Percentiles rank a stretch among this genome's conserved stretches.
phyloP scores from a whole-genome alignment of 2,888 invertebrate genomes.

The Caenorhabditis sinica region DNA sequence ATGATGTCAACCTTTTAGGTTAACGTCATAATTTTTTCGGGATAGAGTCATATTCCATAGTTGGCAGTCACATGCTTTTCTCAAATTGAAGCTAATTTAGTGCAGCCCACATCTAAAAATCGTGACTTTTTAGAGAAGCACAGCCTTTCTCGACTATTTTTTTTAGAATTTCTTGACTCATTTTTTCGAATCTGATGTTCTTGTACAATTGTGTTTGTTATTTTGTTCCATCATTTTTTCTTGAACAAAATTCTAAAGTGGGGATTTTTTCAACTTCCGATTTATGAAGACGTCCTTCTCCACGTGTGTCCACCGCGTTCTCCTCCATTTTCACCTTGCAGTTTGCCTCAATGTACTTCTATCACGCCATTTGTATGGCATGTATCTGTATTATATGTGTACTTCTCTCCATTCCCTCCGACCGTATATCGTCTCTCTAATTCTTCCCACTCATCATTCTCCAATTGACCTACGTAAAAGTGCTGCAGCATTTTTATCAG shows the following conservation, averaged over 20 bases:
- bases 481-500: constrained; percentile 57
- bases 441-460: constrained; percentile 34
- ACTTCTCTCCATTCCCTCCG: constrained; percentile 32
- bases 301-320: constrained; percentile 13
- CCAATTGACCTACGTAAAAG: constrained; percentile 60
- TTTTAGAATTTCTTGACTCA: not conserved
- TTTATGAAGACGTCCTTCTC: constrained; percentile 17
- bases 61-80: not conserved
- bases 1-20: too few species aligned
- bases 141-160: not conserved
- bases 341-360: constrained; percentile 50
- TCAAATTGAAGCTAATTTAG: constrained; percentile 1
- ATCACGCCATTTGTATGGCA: constrained; percentile 63
- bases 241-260: too few species aligned
- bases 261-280: not conserved
- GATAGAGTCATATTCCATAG: too few species aligned
- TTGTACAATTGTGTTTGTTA: too few species aligned
- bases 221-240: too few species aligned
- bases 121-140: not conserved
- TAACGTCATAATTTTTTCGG: too few species aligned
- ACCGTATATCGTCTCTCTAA: not conserved
- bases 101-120: not conserved
- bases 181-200: not conserved
- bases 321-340: constrained; percentile 20
- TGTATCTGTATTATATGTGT: constrained; percentile 26